Evolutionary conservation across 2,888 invertebrate genomes (phyloP).

Genomic region (Epistrophella euchroma): DNA sequence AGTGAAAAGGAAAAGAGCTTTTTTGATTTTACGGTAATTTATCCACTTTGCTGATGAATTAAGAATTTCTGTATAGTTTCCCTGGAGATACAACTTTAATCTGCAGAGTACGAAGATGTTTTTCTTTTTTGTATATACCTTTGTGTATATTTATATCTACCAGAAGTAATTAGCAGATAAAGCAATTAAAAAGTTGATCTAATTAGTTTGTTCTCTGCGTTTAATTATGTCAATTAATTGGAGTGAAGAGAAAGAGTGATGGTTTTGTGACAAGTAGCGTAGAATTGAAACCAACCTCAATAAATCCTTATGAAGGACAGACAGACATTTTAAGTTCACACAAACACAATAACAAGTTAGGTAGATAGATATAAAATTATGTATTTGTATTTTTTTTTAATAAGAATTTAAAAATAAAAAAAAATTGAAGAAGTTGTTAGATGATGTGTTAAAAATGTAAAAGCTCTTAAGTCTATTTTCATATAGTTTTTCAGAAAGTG

Average conservation of each 20-base stretch:
- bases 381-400: not conserved
- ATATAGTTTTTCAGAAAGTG: no score
- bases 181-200: slow-evolving; percentile 65
- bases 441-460: no score
- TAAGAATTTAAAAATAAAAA: not conserved
- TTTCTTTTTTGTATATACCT: not conserved
- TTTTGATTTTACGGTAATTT: slow-evolving; percentile 55
- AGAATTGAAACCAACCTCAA: slow-evolving; percentile 25
- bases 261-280: slow-evolving; percentile 12
- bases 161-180: slow-evolving; percentile 50
- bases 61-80: slow-evolving; percentile 35
- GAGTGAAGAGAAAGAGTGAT: slow-evolving; percentile 9
- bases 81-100: slow-evolving; percentile 43
- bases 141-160: not conserved
- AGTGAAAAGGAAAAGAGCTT: slow-evolving; percentile 1
- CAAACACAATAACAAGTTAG: not conserved
- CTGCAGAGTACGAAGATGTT: not conserved
- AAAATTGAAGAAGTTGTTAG: not conserved
- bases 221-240: slow-evolving; percentile 36
- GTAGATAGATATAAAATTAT: not conserved
- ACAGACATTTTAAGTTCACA: not conserved
- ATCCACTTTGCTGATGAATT: slow-evolving; percentile 33
- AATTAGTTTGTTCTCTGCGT: slow-evolving; percentile 42
- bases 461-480: no score
- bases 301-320: not conserved